phyloP scores from a whole-genome alignment of 2,888 invertebrate species.

The Cheilosia vernalis region DNA sequence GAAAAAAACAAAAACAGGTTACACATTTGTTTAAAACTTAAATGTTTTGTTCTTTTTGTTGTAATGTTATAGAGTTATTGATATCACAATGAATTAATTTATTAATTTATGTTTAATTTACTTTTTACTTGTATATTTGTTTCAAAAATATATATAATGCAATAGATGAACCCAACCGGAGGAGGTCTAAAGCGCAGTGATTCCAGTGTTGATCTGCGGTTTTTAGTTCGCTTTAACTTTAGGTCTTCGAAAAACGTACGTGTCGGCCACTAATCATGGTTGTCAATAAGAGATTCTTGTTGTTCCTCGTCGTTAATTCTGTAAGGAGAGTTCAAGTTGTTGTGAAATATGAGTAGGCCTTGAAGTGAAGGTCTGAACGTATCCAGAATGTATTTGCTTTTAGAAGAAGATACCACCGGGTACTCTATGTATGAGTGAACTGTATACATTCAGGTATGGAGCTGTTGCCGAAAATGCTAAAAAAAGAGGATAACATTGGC shows the following conservation, averaged over 20 bases:
- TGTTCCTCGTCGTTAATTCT: conserved; percentile 86
- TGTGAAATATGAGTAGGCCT: background rate
- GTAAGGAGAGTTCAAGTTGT: conserved; percentile 19
- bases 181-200: conserved; percentile 54
- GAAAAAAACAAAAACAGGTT: conserved; percentile 14
- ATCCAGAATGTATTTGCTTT: too few relatives aligned
- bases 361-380: too few relatives aligned
- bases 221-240: conserved; percentile 13
- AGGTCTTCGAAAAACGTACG: background rate
- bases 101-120: conserved; percentile 52
- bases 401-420: too few relatives aligned
- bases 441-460: too few relatives aligned
- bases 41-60: conserved; percentile 31
- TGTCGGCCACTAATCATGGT: conserved; percentile 78
- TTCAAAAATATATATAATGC: conserved; percentile 74
- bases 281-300: conserved; percentile 86
- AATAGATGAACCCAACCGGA: conserved; percentile 52
- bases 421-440: too few relatives aligned
- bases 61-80: conserved; percentile 46
- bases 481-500: too few relatives aligned
- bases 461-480: too few relatives aligned
- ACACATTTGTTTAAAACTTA: conserved; percentile 42
- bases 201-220: conserved; percentile 49
- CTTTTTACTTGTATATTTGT: conserved; percentile 61
- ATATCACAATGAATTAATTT: conserved; percentile 72